These are phyloP conservation scores for Cremastobaeus sp. DNA, from an alignment of 2,888 invertebrate species.

Conservation along the genomic window DNA sequence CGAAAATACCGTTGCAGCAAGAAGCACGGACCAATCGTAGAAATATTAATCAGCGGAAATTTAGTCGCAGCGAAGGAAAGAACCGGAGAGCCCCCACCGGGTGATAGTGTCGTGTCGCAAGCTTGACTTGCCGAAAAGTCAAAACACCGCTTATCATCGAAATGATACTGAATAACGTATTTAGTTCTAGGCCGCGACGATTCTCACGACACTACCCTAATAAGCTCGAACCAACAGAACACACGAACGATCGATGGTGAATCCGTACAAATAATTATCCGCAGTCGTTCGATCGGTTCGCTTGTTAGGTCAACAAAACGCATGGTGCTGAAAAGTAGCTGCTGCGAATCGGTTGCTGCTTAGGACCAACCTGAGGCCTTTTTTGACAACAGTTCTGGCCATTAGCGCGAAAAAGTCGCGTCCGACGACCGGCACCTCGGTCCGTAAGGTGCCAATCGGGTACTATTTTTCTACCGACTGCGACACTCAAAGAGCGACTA, in stretches of 20 bases:
- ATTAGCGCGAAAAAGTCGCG: too few relatives aligned
- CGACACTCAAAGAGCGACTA: conserved; percentile 62
- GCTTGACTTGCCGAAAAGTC: conserved; percentile 39
- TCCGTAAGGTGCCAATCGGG: too few relatives aligned
- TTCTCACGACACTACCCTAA: conserved; percentile 76
- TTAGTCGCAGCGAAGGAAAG: conserved; percentile 7
- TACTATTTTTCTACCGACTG: too few relatives aligned
- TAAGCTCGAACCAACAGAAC: conserved; percentile 73
- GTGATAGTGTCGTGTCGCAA: conserved; percentile 35
- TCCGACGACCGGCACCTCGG: too few relatives aligned
- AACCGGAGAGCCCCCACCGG: conserved; percentile 3
- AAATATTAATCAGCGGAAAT: conserved; percentile 18
- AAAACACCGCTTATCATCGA: conserved; percentile 40
- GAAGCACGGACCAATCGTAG: too few relatives aligned
- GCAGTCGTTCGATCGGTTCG: conserved; percentile 61
- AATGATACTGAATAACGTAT: conserved; percentile 57
- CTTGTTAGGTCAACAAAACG: conserved; percentile 69
- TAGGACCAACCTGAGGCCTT: neutral
- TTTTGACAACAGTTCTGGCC: too few relatives aligned
- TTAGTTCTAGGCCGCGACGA: conserved; percentile 75
- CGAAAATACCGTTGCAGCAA: too few relatives aligned
- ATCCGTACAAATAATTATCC: conserved; percentile 75
- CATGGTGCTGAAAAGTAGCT: conserved; percentile 55
- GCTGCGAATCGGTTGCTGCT: conserved; percentile 9
- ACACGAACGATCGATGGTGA: conserved; percentile 76